Evolutionary conservation across 1,140 invertebrate species (phyloP).

Genomic region (Aricia agestis): DNA sequence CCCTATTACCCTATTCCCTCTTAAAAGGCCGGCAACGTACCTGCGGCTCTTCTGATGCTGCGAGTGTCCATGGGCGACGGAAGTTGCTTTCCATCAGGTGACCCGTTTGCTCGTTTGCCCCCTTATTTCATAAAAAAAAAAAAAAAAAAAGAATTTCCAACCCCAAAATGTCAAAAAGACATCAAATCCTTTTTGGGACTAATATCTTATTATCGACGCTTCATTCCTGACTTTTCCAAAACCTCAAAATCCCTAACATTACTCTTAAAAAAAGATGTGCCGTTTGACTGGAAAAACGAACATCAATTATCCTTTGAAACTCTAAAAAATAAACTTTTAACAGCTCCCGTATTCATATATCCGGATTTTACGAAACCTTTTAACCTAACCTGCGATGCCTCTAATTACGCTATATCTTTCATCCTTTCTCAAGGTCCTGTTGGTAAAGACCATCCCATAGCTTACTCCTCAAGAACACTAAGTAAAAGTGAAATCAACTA

Average conservation of each 20-base stretch:
- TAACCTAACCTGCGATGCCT: conserved; percentile 8
- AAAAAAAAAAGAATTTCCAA: no score
- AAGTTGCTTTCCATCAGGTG: no score
- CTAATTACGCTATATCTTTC: not conserved
- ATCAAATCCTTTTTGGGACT: conserved; percentile 23
- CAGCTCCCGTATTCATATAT: conserved; percentile 13
- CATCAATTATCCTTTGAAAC: conserved; percentile 17
- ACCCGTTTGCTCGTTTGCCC: no score
- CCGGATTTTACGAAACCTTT: conserved; percentile 21
- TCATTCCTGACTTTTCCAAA: conserved; percentile 21
- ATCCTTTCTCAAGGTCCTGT: not conserved
- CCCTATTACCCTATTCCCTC: no score
- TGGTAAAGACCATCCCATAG: not conserved
- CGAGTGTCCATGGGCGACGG: no score
- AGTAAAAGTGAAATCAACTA: not conserved
- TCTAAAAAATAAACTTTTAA: conserved; percentile 2
- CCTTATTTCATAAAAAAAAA: no score
- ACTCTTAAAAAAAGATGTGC: conserved; percentile 9
- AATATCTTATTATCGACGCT: conserved; percentile 18
- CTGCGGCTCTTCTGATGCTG: no score
- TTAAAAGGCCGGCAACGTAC: no score
- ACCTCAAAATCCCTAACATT: conserved; percentile 17
- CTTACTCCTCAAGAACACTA: not conserved
- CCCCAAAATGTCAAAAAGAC: conserved; percentile 18
- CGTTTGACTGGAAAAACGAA: conserved; percentile 13